Evolutionary conservation across 2,113 vertebrate species (phyloP).

Genomic region (Balaeniceps rex): DNA sequence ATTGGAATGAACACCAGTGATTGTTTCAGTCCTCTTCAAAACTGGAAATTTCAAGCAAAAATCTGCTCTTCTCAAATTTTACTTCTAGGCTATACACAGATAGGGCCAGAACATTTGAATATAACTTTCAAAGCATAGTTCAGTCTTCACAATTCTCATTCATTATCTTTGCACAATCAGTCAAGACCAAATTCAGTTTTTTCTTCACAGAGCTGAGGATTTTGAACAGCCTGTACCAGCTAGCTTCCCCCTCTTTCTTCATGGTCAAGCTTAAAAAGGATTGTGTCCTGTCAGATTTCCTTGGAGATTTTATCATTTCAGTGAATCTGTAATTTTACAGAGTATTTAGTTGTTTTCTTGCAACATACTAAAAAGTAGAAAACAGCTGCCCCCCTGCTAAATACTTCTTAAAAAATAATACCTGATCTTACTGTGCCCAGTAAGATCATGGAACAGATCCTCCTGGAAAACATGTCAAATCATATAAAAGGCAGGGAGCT

Average conservation of each 20-base stretch:
- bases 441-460: not conserved
- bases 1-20: not conserved
- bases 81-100: too few species aligned
- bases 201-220: not conserved
- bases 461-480: not conserved
- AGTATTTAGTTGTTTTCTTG: not conserved
- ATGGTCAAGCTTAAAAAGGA: not conserved
- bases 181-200: not conserved
- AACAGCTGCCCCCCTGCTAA: not conserved
- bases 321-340: not conserved
- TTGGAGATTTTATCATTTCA: not conserved
- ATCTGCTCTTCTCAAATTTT: not conserved
- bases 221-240: not conserved
- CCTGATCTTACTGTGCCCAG: not conserved
- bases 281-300: not conserved
- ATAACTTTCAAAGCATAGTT: not conserved
- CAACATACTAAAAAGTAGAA: not conserved
- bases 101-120: not conserved
- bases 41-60: not conserved
- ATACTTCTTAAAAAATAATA: not conserved
- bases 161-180: not conserved
- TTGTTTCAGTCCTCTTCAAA: not conserved
- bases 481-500: not conserved
- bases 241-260: not conserved
- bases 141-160: not conserved